Conservation (phyloP, 1,140 invertebrate species). For the Anthonomus grandis region DNA sequence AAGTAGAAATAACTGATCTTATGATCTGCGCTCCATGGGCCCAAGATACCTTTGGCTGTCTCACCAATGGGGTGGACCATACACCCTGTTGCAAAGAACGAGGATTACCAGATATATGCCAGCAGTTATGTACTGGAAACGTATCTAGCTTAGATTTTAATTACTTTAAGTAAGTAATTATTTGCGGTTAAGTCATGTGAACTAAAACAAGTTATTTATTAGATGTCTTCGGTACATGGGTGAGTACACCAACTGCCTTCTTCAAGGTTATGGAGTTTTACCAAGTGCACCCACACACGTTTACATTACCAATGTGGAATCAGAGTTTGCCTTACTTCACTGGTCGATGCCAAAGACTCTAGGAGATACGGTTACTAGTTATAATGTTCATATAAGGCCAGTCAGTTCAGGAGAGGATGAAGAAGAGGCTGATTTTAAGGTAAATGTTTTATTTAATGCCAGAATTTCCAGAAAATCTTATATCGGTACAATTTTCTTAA, state of each 20-base stretch:
- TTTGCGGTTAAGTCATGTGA: background rate
- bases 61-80: conserved; percentile 77
- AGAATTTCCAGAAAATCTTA: too few relatives aligned
- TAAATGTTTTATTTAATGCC: too few relatives aligned
- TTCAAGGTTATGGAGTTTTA: conserved; percentile 79
- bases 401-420: conserved; percentile 44
- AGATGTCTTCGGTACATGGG: conserved; percentile 73
- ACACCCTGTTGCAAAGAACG: conserved; percentile 71
- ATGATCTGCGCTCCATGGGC: conserved; percentile 86
- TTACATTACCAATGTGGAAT: conserved; percentile 67
- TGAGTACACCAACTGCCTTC: conserved; percentile 72
- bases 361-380: conserved; percentile 67
- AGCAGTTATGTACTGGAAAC: conserved; percentile 73
- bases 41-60: conserved; percentile 70
- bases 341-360: conserved; percentile 71
- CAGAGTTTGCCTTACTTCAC: conserved; percentile 71
- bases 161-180: conserved; percentile 70
- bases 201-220: background rate
- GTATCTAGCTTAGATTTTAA: conserved; percentile 74
- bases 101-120: conserved; percentile 69
- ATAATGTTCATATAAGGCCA: conserved; percentile 63
- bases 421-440: conserved; percentile 44
- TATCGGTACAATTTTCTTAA: too few relatives aligned
- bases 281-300: conserved; percentile 66
- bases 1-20: conserved; percentile 64